Evolutionary conservation across 1,140 invertebrate species (phyloP), one percentile per base, ranked within the genome.

Genomic region (Trialeurodes vaporariorum): DNA sequence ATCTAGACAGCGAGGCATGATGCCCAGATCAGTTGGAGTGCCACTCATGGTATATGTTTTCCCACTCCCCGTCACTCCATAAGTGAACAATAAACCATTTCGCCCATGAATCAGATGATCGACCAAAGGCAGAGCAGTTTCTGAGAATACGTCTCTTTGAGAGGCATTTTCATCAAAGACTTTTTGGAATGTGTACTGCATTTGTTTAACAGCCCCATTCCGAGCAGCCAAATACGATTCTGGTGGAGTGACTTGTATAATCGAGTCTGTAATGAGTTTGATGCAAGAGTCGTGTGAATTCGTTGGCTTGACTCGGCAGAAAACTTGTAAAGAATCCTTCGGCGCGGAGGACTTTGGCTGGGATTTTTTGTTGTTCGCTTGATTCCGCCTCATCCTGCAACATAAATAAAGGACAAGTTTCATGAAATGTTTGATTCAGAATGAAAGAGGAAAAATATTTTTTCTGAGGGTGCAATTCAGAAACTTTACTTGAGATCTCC

Each of bases 31-130:
- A 61, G 78, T n/a, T 71, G 60, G 59, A 63, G 62, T 71, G 68
- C 85, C 94, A 12, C 88, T 93, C 90, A 98, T 96, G 1, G 95
- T 98, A 74, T 88, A 94, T 0, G 96, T 98, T 81, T 98, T 93
- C 0, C 96, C 96, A 70, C 94, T 97, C 1, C 93, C 93, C 2
- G 96, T 98, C 1, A 98, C 92, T 25, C 96, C 96, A 77, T 98
- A 98, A 0, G 94, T 93, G 76, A 98, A 98, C 5, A 98, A 78
- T 24, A 96, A 80, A 58, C 89, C 91, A 83, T 97, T 98, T 77
- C 89, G 90, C 59, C 89, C 90, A 67, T 84, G 82, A 26, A 93
- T 79, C 5, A 93, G 77, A 73, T 89, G 87, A 73, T 92, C 85
- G 0, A 98, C 87, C 1, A 98, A 79, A 0, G 95, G 94, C 61